Evolutionary conservation across 1,140 invertebrate species (phyloP).

Genomic region (Ericerus pela): DNA sequence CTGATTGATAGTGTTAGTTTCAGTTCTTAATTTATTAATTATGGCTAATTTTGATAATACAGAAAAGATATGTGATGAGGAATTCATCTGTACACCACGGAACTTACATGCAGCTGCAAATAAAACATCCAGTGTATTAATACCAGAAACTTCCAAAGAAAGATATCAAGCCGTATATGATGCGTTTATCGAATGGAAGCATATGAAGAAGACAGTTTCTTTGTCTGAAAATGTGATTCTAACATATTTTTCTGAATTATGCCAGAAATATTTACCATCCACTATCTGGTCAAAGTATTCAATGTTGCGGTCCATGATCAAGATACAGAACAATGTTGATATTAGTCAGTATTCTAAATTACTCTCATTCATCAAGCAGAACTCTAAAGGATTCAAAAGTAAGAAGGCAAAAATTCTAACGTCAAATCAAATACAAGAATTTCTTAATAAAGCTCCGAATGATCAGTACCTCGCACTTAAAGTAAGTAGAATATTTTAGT

Average conservation of each 20-base stretch:
- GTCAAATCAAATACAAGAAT: not conserved
- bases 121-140: too few relatives aligned
- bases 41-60: too few relatives aligned
- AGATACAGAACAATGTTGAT: not conserved
- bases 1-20: too few relatives aligned
- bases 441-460: not conserved
- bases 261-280: not conserved
- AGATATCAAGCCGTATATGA: not conserved
- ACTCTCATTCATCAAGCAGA: not conserved
- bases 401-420: not conserved
- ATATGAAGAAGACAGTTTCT: not conserved
- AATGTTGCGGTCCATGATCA: not conserved
- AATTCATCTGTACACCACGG: too few relatives aligned
- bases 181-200: not conserved
- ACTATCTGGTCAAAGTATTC: not conserved
- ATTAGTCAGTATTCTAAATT: not conserved
- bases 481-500: not conserved
- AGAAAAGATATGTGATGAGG: too few relatives aligned
- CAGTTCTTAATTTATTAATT: too few relatives aligned
- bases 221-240: not conserved
- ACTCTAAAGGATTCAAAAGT: not conserved
- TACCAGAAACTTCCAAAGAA: not conserved
- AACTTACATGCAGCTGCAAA: too few relatives aligned
- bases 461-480: not conserved
- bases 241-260: not conserved